Evolutionary conservation across 2,113 vertebrate species (phyloP), one percentile per base, ranked within the genome.

Genomic region (Xiphophorus maculatus): DNA sequence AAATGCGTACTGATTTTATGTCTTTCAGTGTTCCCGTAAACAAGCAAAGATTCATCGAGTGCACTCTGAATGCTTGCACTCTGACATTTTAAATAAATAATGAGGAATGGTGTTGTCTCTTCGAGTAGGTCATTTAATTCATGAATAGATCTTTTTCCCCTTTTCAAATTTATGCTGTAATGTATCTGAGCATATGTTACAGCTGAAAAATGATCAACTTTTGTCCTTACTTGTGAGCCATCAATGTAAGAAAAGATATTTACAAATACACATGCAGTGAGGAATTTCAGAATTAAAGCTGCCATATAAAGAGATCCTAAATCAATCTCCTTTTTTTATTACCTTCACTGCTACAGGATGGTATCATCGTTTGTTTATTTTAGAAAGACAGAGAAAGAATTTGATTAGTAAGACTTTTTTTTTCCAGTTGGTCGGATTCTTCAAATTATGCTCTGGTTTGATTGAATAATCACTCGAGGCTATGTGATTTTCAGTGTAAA

Each of bases 401-500:
- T 19, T 81, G 40, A 64, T 81, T 73, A 71, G 48, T n/a, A 28
- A 27, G 71, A 73, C 82, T 73, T 76, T 54, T 60, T 60, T 28
- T 67, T 44, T 65, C n/a, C 17, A 75, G 74, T 11, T 76, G 30
- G 66, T 74, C 76, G 66, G 66, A 63, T 66, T 77, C 67, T 67
- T 74, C 62, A 63, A 75, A 84, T 87, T 84, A 85, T 70, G 66
- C 69, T 78, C 63, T 71, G 68, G 29, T 61, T 80, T 84, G 71
- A 84, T 79, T 85, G 64, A 84, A 83, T 83, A 80, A 84, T 77
- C 73, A 68, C 83, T 75, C 29, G 1, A 40, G 73, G 73, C 67
- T 5, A 71, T 83, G 66, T 60, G 74, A 84, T 77, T 86, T 81
- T 75, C 76, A 65, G 68, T 82, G 71, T 84, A 78, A 89, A 91